Evolutionary conservation across 2,888 invertebrate species (phyloP), one percentile per base, ranked within the genome.

Genomic region (Nysson spinosus): DNA sequence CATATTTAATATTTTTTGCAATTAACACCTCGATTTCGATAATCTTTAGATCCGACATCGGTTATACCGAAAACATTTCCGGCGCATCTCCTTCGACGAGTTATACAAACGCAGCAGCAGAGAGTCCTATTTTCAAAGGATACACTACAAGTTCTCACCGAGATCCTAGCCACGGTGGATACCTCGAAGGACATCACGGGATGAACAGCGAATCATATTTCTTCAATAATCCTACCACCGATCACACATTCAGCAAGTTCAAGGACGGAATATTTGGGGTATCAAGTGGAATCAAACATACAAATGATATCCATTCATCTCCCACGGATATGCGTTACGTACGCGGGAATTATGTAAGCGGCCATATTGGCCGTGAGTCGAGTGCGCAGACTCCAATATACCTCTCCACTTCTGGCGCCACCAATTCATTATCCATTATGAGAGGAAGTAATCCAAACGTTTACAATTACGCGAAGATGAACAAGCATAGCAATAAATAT

Each of bases 201-300:
- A 43, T 16, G n/a, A 44, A 5, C 22, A 54, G 60, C 12, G 60
- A 73, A 39, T 37, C 72, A 30, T 69, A 50, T 39, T 39, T 68
- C 28, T 57, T 66, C 49, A 51, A 63, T 44, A 39, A 47, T 24
- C 46, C 64, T 20, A 46, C 22, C 17, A 44, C 49, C 47, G 71
- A 78, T 43, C 74, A 72, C 30, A 34, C 65, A 12, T 78, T 69
- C 39, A 56, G 72, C 24, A 70, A 64, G 11, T 61, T 65, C 26
- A 75, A 74, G 54, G 69, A 73, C 22, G 30, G 47, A 44, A 32
- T 63, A 1, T 51, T 44, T n/a, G 37, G 19, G 1, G 9, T 39
- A n/a, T 32, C 32, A 11, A 57, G 50, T 4, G 28, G 47, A 11
- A 47, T 20, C 7, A 75, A 66, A 5, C 69, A 58, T 11, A 12